Percentiles rank a stretch among this genome's conserved stretches.
Conservation (phyloP, 1,140 invertebrate species). For the Vanessa atalanta region DNA sequence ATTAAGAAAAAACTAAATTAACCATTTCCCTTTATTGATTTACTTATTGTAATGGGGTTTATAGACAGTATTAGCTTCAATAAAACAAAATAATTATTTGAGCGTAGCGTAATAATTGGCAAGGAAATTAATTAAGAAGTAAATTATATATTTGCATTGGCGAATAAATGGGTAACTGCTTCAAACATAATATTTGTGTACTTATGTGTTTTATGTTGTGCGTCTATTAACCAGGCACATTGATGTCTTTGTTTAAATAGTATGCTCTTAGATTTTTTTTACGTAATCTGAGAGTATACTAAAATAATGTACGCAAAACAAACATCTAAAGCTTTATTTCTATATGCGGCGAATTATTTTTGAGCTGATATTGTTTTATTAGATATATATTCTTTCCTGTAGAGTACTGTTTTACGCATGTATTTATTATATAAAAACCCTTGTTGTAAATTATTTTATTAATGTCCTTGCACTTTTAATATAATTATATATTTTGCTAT, state of each 20-base stretch:
- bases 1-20: no score
- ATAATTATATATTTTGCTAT: no score
- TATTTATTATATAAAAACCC: not conserved
- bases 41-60: no score
- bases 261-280: no score
- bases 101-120: not conserved
- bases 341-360: not conserved
- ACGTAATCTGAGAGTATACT: no score
- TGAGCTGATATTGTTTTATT: not conserved
- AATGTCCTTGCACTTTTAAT: not conserved
- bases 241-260: not conserved
- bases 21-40: no score
- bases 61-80: no score
- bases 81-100: not conserved
- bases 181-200: not conserved
- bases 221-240: not conserved
- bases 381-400: not conserved
- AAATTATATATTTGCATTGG: no score
- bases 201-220: not conserved
- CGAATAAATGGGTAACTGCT: not conserved
- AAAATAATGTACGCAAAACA: not conserved
- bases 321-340: not conserved
- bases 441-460: not conserved
- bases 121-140: no score
- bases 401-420: not conserved